These are phyloP conservation scores for Acromyrmex charruanus DNA, from an alignment of 1,140 invertebrate genomes.

Conservation along the genomic window DNA sequence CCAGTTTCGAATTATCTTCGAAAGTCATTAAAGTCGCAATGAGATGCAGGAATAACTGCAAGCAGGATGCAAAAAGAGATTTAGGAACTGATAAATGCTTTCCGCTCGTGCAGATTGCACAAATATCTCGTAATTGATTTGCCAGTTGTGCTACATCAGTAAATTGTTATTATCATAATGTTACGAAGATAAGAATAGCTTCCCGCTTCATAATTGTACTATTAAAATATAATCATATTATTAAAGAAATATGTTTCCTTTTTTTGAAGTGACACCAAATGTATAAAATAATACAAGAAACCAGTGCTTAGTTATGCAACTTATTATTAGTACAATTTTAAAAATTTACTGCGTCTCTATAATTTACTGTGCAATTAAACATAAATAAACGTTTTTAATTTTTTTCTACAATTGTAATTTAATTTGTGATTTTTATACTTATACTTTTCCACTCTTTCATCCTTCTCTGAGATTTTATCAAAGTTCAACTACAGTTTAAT, in stretches of 20 bases:
- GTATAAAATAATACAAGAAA: background rate
- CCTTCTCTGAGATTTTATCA: background rate
- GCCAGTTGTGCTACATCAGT: background rate
- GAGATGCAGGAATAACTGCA: slow-evolving; percentile 19
- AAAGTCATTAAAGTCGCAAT: slow-evolving; percentile 37
- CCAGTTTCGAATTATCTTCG: slow-evolving; percentile 64
- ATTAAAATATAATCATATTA: background rate
- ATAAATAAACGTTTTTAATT: background rate
- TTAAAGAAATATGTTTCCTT: background rate
- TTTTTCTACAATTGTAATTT: background rate
- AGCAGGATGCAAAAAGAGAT: background rate
- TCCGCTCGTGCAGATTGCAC: slow-evolving; percentile 22
- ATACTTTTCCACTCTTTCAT: too few relatives aligned
- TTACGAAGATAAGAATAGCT: background rate
- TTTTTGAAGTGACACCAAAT: background rate
- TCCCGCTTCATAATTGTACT: background rate
- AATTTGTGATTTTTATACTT: background rate
- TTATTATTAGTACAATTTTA: background rate
- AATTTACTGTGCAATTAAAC: background rate
- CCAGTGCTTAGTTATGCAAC: too few relatives aligned
- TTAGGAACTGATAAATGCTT: slow-evolving; percentile 37
- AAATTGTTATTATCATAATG: slow-evolving; percentile 9
- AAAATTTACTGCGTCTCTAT: background rate
- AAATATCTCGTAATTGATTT: slow-evolving; percentile 24
- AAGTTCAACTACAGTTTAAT: background rate